Conservation (phyloP, 2,797 vertebrate species). For the Pelochelys cantorii region DNA sequence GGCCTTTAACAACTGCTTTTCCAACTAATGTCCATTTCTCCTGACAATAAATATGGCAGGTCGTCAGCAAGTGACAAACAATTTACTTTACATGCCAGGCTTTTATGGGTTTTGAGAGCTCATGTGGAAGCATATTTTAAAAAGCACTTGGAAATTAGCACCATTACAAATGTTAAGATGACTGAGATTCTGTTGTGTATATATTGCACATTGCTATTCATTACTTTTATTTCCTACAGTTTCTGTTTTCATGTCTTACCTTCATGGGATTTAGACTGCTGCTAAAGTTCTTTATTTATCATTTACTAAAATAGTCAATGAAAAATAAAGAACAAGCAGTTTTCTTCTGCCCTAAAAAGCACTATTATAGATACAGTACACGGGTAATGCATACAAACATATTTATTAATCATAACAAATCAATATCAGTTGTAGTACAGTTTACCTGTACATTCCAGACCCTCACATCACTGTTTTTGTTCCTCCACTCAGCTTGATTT, state of each 20-base stretch:
- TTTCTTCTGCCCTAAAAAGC: conserved; percentile 57
- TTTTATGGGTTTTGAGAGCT: conserved; percentile 92
- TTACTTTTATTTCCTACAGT: conserved; percentile 52
- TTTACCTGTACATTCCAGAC: conserved; percentile 58
- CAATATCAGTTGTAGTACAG: conserved; percentile 36
- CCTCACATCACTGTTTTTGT: conserved; percentile 50
- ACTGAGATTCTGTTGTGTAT: background rate
- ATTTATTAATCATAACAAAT: conserved; percentile 73
- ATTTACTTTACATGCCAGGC: conserved; percentile 90
- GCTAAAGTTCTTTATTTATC: conserved; percentile 76
- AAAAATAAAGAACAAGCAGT: conserved; percentile 71
- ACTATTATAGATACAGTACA: conserved; percentile 39
- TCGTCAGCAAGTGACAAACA: conserved; percentile 91
- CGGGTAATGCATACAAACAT: conserved; percentile 64
- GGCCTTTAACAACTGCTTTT: conserved; percentile 99
- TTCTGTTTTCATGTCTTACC: conserved; percentile 69
- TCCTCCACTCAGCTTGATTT: conserved; percentile 22
- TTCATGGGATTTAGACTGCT: conserved; percentile 54
- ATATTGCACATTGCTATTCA: conserved; percentile 50
- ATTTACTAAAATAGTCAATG: conserved; percentile 73
- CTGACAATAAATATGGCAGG: conserved; percentile 97
- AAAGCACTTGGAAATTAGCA: conserved; percentile 88
- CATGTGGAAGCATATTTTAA: conserved; percentile 94
- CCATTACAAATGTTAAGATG: conserved; percentile 84
- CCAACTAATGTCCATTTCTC: conserved; percentile 98